Base-by-base conservation (phyloP, 2,888 invertebrate genomes). In the Coenonympha glycerion region DNA sequence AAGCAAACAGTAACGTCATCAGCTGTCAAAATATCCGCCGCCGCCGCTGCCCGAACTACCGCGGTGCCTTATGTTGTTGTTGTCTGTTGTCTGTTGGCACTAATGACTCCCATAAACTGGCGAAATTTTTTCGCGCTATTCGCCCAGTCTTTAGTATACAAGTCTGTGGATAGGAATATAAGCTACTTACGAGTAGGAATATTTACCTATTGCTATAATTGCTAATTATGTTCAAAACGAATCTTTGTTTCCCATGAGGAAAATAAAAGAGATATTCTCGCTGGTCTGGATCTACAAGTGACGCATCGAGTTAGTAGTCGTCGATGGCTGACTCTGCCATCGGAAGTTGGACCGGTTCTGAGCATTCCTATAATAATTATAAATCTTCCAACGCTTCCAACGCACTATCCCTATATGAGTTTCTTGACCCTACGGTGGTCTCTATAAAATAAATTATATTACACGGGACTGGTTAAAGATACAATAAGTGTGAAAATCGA, bases 331-430 rank as follows among this genome's bases (percentile, higher is more conserved):
- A 54, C 55, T 47, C 50, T 58, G 52, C 61, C 63, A 65, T 74
- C 82, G 82, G 83, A 84, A 80, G 73, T 72, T 58, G 60, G 68
- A 76, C 74, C 75, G 79, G 79, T 76, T 76, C 65, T 60, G 56
- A 65, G 65, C 78, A 81, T 83, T 82, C 79, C 76, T 78, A 45
- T 45, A 69, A 45, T 45, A 69, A 9, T 8, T 30, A 33, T 75
- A 71, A 75, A 71, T 72, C 71, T 67, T 67, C 56, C 54, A 60
- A 62, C 60, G 60, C 71, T 67, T 67, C 56, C 54, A 60, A 62
- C 60, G 60, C 58, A 60, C 58, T 57, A 59, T 61, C 64, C 59
- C 59, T 62, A 67, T 62, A 67, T 61, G 64, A 65, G 65, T 62
- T 59, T 61, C 53, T 52, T 59, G 62, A 60, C 62, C 57, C 51